Base-by-base conservation (phyloP, 1,140 invertebrate species). In the Maniola jurtina region DNA sequence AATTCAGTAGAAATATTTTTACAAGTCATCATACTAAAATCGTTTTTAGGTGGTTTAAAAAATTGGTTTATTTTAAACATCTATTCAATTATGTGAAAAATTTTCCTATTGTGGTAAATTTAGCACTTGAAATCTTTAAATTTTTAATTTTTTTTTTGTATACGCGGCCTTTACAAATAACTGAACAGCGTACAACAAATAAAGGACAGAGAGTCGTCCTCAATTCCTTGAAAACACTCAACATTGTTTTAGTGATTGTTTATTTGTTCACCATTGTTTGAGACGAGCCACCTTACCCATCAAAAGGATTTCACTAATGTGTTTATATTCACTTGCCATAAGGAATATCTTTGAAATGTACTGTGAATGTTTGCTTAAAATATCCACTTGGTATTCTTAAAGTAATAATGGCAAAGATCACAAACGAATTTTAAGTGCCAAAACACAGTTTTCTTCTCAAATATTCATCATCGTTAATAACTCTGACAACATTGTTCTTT, bases 211-310 rank as follows among this genome's bases (percentile, higher is more conserved):
- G 5, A 2, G 7, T 33, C 16, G 54, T 55, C 33, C 54, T 11
- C 34, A 35, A 35, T 55, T 35, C 54, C 54, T 35, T 34, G 54
- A 45, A 71, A 70, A 54, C 68, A 72, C 65, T 64, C 57, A 72
- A 75, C 54, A 71, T 67, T 73, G 64, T 73, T 73, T 76, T 59
- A 63, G 64, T 69, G 68, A 72, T 68, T 75, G 72, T 77, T 77
- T 79, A 56, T 77, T 79, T 77, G 69, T 69, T 70, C 69, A 66
- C 66, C 57, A 59, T 50, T 64, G 50, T 58, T 60, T 75, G 79
- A 82, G 33, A 40, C 54, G 72, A 72, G 56, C 73, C 78, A 80
- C 73, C 75, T 80, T 80, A 58, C 38, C 72, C 73, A 77, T 82
- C 77, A 79, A 75, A 71, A 62, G 63, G 42, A 61, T 34, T 34